phyloP scores from a whole-genome alignment of 2,888 invertebrate species.

The Ellobium chinense region DNA sequence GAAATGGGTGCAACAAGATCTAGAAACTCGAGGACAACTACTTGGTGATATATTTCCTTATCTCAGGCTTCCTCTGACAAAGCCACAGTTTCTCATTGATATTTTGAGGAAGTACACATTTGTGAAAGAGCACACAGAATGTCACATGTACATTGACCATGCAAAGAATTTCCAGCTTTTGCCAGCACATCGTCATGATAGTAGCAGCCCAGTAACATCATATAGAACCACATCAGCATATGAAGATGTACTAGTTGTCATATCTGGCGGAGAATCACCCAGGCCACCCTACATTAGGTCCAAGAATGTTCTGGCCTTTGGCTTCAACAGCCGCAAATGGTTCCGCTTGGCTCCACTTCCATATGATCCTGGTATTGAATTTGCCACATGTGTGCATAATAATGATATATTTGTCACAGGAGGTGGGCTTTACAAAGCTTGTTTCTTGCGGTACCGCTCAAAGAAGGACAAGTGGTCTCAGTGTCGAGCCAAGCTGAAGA shows the following conservation, averaged over 20 bases:
- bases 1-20: slow-evolving; percentile 84
- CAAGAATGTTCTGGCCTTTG: slow-evolving; percentile 65
- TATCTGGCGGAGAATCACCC: slow-evolving; percentile 67
- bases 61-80: slow-evolving; percentile 61
- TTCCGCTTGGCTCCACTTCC: slow-evolving; percentile 64
- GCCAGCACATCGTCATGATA: slow-evolving; percentile 67
- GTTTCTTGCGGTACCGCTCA: slow-evolving; percentile 62
- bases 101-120: slow-evolving; percentile 56
- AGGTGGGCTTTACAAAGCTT: slow-evolving; percentile 64
- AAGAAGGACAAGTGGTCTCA: slow-evolving; percentile 70
- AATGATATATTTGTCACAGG: slow-evolving; percentile 70
- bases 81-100: slow-evolving; percentile 59
- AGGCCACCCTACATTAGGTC: slow-evolving; percentile 68
- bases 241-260: slow-evolving; percentile 67
- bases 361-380: slow-evolving; percentile 70
- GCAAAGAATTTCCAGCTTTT: slow-evolving; percentile 69
- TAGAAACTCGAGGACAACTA: slow-evolving; percentile 79
- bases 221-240: slow-evolving; percentile 57
- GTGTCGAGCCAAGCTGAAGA: slow-evolving; percentile 61
- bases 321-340: slow-evolving; percentile 66
- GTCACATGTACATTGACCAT: slow-evolving; percentile 61
- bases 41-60: slow-evolving; percentile 49
- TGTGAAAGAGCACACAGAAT: slow-evolving; percentile 57
- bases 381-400: slow-evolving; percentile 67
- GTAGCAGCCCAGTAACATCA: slow-evolving; percentile 59